Conservation (phyloP, 2,113 vertebrate genomes). For the Haemorhous mexicanus region DNA sequence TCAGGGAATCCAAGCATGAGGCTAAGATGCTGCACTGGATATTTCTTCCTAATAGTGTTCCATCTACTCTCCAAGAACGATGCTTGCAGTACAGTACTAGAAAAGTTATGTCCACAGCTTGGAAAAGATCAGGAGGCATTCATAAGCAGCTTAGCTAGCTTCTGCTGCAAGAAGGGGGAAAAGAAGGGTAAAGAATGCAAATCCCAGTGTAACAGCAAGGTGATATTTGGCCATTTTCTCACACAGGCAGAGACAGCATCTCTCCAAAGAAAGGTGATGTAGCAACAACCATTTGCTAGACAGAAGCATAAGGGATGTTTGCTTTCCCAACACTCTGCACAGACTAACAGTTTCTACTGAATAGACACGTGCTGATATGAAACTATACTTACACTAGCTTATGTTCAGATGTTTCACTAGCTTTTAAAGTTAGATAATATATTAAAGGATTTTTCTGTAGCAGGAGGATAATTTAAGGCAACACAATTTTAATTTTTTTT, state of each 20-base stretch:
- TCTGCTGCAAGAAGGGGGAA: background rate
- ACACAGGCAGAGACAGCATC: background rate
- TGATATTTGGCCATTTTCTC: background rate
- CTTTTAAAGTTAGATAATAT: background rate
- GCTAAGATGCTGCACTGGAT: background rate
- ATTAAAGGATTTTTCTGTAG: background rate
- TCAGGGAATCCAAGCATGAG: background rate
- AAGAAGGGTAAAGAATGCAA: background rate
- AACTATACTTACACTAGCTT: background rate
- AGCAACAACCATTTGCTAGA: background rate
- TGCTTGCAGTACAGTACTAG: background rate
- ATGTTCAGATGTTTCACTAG: background rate
- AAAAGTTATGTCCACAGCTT: background rate
- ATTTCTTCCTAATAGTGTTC: background rate
- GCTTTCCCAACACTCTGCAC: background rate
- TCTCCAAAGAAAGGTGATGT: background rate
- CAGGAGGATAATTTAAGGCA: background rate
- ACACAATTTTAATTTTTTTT: background rate
- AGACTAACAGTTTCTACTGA: background rate
- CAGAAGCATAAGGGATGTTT: rapidly evolving
- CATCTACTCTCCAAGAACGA: background rate
- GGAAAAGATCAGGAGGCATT: background rate
- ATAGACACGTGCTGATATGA: rapidly evolving
- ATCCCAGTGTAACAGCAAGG: background rate
- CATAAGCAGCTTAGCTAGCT: background rate